A percentile compares a stretch with the other conserved stretches of the same genome.
Evolutionary conservation across 2,797 vertebrate genomes (phyloP).

Genomic region (Jordanella pulchra): DNA sequence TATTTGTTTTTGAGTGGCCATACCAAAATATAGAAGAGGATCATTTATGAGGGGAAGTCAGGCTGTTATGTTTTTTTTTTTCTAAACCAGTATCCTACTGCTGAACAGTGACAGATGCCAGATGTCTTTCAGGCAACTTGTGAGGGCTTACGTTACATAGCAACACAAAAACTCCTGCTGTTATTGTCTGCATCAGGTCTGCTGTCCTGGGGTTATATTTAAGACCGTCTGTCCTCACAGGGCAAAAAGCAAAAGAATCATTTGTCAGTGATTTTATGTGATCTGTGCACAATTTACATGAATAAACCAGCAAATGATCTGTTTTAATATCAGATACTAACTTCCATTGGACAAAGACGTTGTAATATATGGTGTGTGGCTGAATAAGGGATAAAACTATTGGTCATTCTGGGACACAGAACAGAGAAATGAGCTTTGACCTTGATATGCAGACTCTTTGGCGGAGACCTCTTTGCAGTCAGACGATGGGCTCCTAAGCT

Average conservation of each 20-base stretch:
- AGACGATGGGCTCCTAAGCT: slow-evolving; percentile 18
- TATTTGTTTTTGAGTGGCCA: neutral
- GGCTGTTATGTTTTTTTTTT: neutral
- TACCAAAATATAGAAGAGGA: neutral
- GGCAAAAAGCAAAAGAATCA: slow-evolving; percentile 22
- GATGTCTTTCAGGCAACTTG: neutral
- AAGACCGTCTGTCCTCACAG: slow-evolving; percentile 33
- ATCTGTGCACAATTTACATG: slow-evolving; percentile 29
- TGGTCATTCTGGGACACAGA: slow-evolving; percentile 24
- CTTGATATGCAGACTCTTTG: slow-evolving; percentile 47
- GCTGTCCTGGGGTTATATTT: slow-evolving; percentile 45
- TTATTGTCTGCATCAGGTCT: slow-evolving; percentile 50
- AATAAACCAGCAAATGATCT: slow-evolving; percentile 31
- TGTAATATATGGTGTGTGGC: slow-evolving; percentile 7
- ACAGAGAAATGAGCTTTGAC: slow-evolving; percentile 38
- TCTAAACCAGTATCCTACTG: neutral
- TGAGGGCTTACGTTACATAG: slow-evolving; percentile 46
- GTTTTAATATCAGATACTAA: slow-evolving; percentile 20
- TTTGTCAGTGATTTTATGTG: slow-evolving; percentile 14
- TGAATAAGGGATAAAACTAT: slow-evolving; percentile 20
- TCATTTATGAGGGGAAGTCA: neutral
- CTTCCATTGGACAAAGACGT: slow-evolving; percentile 35
- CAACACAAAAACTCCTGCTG: slow-evolving; percentile 43
- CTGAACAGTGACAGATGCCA: neutral
- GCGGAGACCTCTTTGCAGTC: slow-evolving; percentile 34